These are phyloP conservation scores for Eulemur albifrons DNA, from an alignment of 2,797 vertebrate genomes.

Conservation along the genomic window DNA sequence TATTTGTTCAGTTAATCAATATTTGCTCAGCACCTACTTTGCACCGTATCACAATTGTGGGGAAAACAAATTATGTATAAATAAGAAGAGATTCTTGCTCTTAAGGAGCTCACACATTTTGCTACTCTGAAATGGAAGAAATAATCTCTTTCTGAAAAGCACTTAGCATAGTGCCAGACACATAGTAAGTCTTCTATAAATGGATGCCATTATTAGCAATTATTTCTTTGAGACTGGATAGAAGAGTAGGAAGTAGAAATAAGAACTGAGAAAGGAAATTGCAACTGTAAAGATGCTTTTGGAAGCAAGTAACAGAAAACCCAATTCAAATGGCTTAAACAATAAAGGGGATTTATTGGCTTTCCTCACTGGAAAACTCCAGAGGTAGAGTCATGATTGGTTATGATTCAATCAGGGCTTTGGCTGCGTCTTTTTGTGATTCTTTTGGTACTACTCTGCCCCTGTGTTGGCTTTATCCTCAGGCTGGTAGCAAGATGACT, in stretches of 20 bases:
- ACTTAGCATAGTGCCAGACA: not conserved
- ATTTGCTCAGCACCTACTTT: constrained; percentile 51
- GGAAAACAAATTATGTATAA: constrained; percentile 21
- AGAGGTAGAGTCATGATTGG: not conserved
- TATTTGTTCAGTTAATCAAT: constrained; percentile 50
- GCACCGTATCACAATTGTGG: not conserved
- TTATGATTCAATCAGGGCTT: not conserved
- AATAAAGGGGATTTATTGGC: not conserved
- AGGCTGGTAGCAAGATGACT: not conserved
- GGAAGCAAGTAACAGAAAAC: not conserved
- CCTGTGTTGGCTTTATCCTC: not conserved
- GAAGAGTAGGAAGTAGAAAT: not conserved
- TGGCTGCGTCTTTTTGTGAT: not conserved
- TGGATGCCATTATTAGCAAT: not conserved
- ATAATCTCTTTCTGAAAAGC: constrained; percentile 39
- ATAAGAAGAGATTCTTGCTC: constrained; percentile 16
- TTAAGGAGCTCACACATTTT: constrained; percentile 4
- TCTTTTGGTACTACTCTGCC: not conserved
- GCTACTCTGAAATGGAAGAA: constrained; percentile 16
- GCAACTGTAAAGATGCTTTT: constrained; percentile 13
- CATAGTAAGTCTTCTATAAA: constrained; percentile 31
- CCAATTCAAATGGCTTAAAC: not conserved
- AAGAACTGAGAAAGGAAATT: not conserved
- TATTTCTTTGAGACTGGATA: not conserved
- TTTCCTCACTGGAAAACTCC: constrained; percentile 7